These are phyloP conservation scores for Sus cebifrons DNA, from an alignment of 2,797 vertebrate genomes.

Conservation along the genomic window DNA sequence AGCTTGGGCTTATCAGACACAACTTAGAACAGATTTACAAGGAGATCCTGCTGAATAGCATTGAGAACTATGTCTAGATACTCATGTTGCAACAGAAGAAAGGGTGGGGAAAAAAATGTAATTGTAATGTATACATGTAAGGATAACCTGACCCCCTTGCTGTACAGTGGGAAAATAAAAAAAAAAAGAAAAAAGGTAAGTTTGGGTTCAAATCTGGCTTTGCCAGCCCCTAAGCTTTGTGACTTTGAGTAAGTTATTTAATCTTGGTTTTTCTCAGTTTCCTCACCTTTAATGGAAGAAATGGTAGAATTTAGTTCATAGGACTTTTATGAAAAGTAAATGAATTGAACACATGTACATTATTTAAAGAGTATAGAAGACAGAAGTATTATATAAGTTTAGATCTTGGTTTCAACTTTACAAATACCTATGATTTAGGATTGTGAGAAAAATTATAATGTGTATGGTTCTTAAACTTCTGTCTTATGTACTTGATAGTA, in stretches of 20 bases:
- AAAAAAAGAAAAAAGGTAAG: not conserved
- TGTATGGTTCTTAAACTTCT: not conserved
- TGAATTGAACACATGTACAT: not conserved
- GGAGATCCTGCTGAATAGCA: too few species aligned
- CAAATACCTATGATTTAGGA: not conserved
- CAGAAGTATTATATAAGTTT: not conserved
- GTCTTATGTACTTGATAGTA: not conserved
- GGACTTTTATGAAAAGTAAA: not conserved
- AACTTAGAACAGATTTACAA: too few species aligned
- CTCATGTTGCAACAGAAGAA: too few species aligned
- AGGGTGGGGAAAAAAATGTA: too few species aligned
- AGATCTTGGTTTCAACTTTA: conserved; percentile 52
- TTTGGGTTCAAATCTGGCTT: not conserved
- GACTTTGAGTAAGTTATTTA: not conserved
- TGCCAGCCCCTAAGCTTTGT: not conserved
- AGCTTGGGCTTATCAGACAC: too few species aligned
- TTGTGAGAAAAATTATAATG: not conserved
- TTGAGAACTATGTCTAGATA: too few species aligned
- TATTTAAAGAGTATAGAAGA: not conserved
- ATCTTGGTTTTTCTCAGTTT: not conserved
- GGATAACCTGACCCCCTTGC: too few species aligned
- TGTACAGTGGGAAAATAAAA: too few species aligned
- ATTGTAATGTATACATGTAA: too few species aligned
- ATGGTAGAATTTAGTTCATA: not conserved
- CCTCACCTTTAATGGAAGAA: not conserved